phyloP scores from a whole-genome alignment of 2,113 vertebrate species.

The Chaenocephalus aceratus region DNA sequence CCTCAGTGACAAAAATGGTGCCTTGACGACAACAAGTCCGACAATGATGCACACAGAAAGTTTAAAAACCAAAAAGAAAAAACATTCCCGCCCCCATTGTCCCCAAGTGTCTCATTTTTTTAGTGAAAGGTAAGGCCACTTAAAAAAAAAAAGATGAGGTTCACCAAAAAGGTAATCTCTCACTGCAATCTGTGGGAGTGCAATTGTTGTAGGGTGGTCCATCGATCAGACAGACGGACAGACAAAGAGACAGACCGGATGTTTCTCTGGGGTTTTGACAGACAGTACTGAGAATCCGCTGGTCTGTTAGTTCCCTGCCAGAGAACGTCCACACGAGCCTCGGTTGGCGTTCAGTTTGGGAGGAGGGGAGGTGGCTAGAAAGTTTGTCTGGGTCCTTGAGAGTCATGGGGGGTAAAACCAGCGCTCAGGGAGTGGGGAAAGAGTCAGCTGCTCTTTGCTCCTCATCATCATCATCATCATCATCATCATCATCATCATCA shows the following conservation, averaged over 20 bases:
- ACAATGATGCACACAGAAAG: slow-evolving; percentile 70
- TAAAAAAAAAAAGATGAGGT: slow-evolving; percentile 84
- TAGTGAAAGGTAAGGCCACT: slow-evolving; percentile 88
- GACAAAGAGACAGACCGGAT: slow-evolving; percentile 50
- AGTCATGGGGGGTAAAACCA: slow-evolving; percentile 38
- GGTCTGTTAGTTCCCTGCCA: slow-evolving; percentile 65
- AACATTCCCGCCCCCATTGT: slow-evolving; percentile 71
- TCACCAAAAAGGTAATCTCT: slow-evolving; percentile 86
- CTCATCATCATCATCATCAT: too few species aligned
- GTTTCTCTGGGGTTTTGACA: slow-evolving; percentile 42
- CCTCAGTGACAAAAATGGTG: slow-evolving; percentile 72
- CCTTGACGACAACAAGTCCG: slow-evolving; percentile 68
- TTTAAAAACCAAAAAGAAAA: slow-evolving; percentile 40
- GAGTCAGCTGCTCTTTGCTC: slow-evolving; percentile 67
- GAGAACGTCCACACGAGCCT: slow-evolving; percentile 58
- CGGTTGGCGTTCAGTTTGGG: slow-evolving; percentile 40
- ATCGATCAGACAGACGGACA: slow-evolving; percentile 54
- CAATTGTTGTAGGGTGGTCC: slow-evolving; percentile 76
- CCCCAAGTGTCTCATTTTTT: slow-evolving; percentile 80
- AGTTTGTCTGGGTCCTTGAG: slow-evolving; percentile 66
- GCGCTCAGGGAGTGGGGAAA: slow-evolving; percentile 42
- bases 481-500: slow-evolving; percentile 22
- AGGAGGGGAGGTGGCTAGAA: slow-evolving; percentile 48
- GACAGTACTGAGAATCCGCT: slow-evolving; percentile 59
- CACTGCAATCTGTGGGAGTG: slow-evolving; percentile 86